phyloP scores from a whole-genome alignment of 2,797 vertebrate genomes.

The Hemitrygon akajei region DNA sequence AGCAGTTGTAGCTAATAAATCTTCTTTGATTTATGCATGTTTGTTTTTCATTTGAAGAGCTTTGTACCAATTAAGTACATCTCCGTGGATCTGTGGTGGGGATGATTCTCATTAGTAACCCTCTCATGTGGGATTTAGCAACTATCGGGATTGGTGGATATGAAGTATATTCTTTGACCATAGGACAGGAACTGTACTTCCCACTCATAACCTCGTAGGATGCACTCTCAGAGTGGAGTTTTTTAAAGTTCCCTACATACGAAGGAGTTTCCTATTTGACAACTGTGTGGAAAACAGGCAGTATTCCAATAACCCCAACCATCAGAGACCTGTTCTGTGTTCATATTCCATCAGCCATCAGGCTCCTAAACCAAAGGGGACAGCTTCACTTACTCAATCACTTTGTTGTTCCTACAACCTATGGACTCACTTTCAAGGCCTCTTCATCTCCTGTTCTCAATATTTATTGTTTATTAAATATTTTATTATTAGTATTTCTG shows the following conservation, averaged over 20 bases:
- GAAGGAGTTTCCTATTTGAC: neutral
- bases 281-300: neutral
- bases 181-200: constrained; percentile 21
- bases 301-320: too few species aligned
- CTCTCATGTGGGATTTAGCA: neutral
- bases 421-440: too few species aligned
- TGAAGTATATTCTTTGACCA: constrained; percentile 12
- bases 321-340: neutral
- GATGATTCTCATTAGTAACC: neutral
- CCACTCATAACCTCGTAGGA: constrained; percentile 20
- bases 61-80: constrained; percentile 1
- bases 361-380: too few species aligned
- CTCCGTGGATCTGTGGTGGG: neutral
- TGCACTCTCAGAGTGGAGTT: neutral
- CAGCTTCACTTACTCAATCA: too few species aligned
- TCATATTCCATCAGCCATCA: too few species aligned
- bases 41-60: constrained; percentile 16
- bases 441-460: too few species aligned
- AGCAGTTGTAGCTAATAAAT: neutral
- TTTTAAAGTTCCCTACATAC: neutral
- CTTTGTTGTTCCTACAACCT: too few species aligned
- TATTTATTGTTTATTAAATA: too few species aligned
- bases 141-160: neutral
- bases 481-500: too few species aligned
- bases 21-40: constrained; percentile 10